A percentile compares a stretch with the other conserved stretches of the same genome.
Evolutionary conservation across 2,888 invertebrate species (phyloP).

Genomic region (Digitonthophagus gazella): DNA sequence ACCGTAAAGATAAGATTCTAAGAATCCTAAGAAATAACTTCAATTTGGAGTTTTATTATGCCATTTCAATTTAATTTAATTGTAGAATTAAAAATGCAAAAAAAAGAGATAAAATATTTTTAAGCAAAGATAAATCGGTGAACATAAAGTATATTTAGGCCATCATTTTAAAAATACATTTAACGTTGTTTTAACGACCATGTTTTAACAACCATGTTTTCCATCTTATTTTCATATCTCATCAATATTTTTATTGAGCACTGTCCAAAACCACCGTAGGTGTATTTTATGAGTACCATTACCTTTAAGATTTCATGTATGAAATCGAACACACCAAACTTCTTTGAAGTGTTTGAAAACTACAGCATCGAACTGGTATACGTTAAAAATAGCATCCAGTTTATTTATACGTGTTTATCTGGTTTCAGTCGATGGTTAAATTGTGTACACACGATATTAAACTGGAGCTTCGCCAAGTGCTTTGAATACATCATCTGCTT

Average conservation of each 20-base stretch:
- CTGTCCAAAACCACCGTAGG: too few relatives aligned
- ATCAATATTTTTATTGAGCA: too few relatives aligned
- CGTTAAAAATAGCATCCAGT: constrained; percentile 6
- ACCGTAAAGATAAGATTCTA: not conserved
- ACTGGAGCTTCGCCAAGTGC: not conserved
- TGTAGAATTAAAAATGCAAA: not conserved
- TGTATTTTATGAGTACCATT: too few relatives aligned
- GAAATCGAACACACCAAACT: not conserved
- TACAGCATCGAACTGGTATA: not conserved
- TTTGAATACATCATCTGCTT: not conserved
- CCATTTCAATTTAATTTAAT: not conserved
- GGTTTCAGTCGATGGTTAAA: constrained; percentile 12
- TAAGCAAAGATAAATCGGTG: not conserved
- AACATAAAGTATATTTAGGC: not conserved
- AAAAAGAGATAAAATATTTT: not conserved
- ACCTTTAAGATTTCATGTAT: not conserved
- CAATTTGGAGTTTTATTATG: not conserved
- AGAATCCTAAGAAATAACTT: too few relatives aligned
- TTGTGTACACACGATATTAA: not conserved
- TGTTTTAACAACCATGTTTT: too few relatives aligned
- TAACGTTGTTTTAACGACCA: too few relatives aligned
- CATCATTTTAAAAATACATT: not conserved
- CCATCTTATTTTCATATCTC: too few relatives aligned
- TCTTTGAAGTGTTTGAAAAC: not conserved
- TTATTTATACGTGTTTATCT: constrained; percentile 16